Conservation (phyloP, 2,888 invertebrate species). For the Platycheirus rosarum region DNA sequence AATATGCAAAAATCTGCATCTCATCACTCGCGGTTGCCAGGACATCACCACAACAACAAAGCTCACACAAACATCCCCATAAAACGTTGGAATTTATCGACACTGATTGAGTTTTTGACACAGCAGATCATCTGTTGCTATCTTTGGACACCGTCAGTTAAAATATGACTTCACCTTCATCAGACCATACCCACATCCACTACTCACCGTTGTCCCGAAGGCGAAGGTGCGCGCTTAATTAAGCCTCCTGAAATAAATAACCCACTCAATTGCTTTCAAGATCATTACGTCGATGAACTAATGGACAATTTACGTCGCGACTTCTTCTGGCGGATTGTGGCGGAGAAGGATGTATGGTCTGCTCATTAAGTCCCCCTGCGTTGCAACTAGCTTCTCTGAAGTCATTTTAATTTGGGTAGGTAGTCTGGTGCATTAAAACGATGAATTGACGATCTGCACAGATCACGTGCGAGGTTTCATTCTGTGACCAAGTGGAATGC, state of each 20-base stretch:
- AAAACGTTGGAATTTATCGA: slow-evolving; percentile 63
- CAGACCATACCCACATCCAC: neutral
- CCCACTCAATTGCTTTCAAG: slow-evolving; percentile 60
- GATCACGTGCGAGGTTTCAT: slow-evolving; percentile 25
- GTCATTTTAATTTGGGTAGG: slow-evolving; percentile 54
- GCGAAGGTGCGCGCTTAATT: slow-evolving; percentile 70
- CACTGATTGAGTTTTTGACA: slow-evolving; percentile 66
- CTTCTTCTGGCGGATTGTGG: slow-evolving; percentile 7
- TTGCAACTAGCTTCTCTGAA: neutral
- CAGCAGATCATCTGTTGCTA: slow-evolving; percentile 66
- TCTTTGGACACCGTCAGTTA: slow-evolving; percentile 55
- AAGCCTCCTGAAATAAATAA: slow-evolving; percentile 71
- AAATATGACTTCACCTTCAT: slow-evolving; percentile 52
- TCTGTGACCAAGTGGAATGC: slow-evolving; percentile 17
- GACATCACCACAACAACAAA: slow-evolving; percentile 37
- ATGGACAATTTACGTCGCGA: slow-evolving; percentile 56
- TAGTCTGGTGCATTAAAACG: slow-evolving; percentile 50
- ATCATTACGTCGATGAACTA: slow-evolving; percentile 69
- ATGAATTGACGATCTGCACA: slow-evolving; percentile 61
- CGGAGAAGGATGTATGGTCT: neutral
- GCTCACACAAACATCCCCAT: slow-evolving; percentile 49
- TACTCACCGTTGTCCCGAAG: neutral
- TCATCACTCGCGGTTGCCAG: slow-evolving; percentile 48
- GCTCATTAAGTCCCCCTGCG: slow-evolving; percentile 55
- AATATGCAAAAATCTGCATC: slow-evolving; percentile 60